These are phyloP conservation scores for Pimephales promelas DNA, from an alignment of 2,113 vertebrate genomes.

Conservation along the genomic window DNA sequence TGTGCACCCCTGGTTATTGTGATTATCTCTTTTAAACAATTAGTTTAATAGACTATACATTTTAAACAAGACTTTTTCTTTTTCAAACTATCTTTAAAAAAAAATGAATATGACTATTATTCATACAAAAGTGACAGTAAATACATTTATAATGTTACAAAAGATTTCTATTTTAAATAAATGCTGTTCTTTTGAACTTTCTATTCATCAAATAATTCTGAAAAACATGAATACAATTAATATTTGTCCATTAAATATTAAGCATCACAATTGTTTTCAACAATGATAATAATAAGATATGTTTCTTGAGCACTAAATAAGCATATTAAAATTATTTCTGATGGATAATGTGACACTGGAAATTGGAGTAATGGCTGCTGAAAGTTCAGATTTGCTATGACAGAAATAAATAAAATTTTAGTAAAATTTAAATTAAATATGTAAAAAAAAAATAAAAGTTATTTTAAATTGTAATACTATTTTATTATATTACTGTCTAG, in stretches of 20 bases:
- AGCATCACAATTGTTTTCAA: neutral
- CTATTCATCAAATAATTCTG: neutral
- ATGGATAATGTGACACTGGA: neutral
- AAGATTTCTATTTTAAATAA: neutral
- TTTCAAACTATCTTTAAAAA: neutral
- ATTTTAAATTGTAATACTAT: neutral
- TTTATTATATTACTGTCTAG: neutral
- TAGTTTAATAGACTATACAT: too few species aligned
- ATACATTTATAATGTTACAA: neutral
- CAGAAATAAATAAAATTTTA: too few species aligned
- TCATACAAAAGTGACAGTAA: neutral
- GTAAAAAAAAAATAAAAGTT: neutral
- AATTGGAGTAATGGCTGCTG: too few species aligned
- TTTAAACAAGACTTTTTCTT: neutral
- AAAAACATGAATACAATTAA: too few species aligned
- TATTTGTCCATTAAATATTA: neutral
- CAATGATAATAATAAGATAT: neutral
- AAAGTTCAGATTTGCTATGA: too few species aligned
- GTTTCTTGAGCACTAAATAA: neutral
- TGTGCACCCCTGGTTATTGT: neutral
- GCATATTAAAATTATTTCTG: neutral
- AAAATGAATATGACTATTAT: neutral
- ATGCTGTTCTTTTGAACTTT: neutral
- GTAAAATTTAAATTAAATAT: too few species aligned
- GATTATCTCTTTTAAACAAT: neutral